phyloP scores from a whole-genome alignment of 92 coral and sea anemone species.

The Paramuricea clavata region DNA sequence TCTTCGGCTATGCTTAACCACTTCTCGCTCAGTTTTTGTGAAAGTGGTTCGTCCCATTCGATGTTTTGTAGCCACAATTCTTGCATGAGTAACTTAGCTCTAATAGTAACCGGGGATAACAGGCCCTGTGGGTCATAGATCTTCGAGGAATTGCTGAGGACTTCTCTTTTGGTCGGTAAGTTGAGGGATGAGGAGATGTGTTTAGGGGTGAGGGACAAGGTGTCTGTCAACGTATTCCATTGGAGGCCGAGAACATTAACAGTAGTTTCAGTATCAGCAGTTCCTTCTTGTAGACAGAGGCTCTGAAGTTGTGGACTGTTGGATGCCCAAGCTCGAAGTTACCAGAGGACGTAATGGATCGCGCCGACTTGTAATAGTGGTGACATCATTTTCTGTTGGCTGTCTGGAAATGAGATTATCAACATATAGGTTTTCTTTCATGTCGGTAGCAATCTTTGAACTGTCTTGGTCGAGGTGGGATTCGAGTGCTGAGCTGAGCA shows the following conservation, averaged over 20 bases:
- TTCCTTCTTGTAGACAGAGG: neutral
- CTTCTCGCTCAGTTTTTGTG: constrained; percentile 35
- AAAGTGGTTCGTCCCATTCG: constrained; percentile 70
- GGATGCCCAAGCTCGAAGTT: constrained; percentile 47
- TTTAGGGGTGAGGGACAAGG: neutral
- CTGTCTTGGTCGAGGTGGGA: neutral
- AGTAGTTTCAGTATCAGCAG: constrained; percentile 20
- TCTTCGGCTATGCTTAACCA: constrained; percentile 52
- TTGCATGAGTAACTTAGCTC: constrained; percentile 64
- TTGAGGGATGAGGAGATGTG: neutral
- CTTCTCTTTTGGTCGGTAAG: neutral
- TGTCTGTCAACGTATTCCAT: neutral
- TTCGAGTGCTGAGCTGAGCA: constrained; percentile 2
- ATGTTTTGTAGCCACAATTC: constrained; percentile 57
- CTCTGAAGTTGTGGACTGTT: constrained; percentile 5
- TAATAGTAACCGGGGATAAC: constrained; percentile 47
- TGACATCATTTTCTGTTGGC: neutral
- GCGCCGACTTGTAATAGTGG: neutral
- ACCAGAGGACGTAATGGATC: neutral
- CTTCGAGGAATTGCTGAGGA: neutral
- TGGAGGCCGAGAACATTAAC: constrained; percentile 18
- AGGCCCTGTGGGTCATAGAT: constrained; percentile 57
- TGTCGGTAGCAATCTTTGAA: neutral
- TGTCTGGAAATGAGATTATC: neutral
- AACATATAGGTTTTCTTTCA: constrained; percentile 1